A percentile compares a stretch with the other conserved stretches of the same genome.
Conservation (phyloP, 1,140 invertebrate species). For the Orius insidiosus region DNA sequence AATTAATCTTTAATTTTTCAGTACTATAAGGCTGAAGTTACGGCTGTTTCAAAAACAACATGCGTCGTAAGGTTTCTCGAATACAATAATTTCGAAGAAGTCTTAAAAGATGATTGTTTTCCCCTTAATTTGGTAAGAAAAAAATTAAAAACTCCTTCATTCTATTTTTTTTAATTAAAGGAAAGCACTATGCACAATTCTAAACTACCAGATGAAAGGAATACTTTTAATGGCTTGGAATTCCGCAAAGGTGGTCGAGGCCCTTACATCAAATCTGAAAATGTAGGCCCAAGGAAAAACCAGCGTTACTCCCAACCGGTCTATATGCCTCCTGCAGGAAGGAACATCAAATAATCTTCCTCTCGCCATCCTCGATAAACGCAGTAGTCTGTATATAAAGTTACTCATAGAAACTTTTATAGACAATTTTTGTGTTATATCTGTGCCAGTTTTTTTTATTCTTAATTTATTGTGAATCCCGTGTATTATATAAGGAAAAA, state of each 20-base stretch:
- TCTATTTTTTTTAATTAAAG: background rate
- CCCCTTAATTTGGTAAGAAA: slow-evolving; percentile 31
- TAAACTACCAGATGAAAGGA: background rate
- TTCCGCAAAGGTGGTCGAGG: slow-evolving; percentile 16
- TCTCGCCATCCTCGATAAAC: no score
- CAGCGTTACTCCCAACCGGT: slow-evolving; percentile 14
- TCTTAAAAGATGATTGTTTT: slow-evolving; percentile 57
- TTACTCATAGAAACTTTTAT: no score
- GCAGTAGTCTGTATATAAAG: no score
- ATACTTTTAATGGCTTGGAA: slow-evolving; percentile 13
- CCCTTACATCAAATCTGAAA: slow-evolving; percentile 15
- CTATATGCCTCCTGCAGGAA: slow-evolving; percentile 17
- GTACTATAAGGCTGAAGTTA: slow-evolving; percentile 74
- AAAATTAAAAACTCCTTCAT: background rate
- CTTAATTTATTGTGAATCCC: no score
- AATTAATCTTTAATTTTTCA: slow-evolving; percentile 24
- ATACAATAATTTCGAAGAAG: slow-evolving; percentile 79
- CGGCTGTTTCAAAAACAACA: slow-evolving; percentile 54
- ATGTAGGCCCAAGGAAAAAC: slow-evolving; percentile 5
- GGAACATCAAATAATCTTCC: slow-evolving; percentile 12
- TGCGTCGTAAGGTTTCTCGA: slow-evolving; percentile 71
- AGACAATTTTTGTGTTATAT: no score
- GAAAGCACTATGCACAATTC: background rate
- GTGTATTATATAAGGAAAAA: no score
- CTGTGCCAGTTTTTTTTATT: no score